Conservation (phyloP, 2,797 vertebrate species). For the Streptopelia turtur region DNA sequence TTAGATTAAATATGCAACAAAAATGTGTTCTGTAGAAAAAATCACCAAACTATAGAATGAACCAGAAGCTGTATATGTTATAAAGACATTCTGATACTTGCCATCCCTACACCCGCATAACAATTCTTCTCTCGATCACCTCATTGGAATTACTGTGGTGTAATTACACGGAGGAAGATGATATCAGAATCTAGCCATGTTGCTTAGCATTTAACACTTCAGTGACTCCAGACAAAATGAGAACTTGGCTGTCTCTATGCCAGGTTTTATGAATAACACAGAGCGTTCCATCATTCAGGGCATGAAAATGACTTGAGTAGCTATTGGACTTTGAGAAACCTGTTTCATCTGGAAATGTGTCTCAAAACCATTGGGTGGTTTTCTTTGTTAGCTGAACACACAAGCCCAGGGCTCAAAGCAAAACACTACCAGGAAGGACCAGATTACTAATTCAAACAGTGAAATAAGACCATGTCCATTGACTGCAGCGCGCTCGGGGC, state of each 20-base stretch:
- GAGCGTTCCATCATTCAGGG: background rate
- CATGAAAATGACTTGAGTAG: background rate
- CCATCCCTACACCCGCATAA: background rate
- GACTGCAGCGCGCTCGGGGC: fast-evolving
- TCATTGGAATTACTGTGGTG: background rate
- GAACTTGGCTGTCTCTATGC: background rate
- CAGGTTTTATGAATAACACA: background rate
- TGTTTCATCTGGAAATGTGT: background rate
- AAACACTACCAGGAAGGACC: background rate
- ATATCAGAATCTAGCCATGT: background rate
- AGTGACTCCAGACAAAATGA: background rate
- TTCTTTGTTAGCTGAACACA: background rate
- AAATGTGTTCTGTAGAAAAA: background rate
- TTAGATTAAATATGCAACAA: background rate
- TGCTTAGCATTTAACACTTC: background rate
- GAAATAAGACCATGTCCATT: background rate
- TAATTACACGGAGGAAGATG: background rate
- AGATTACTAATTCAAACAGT: background rate
- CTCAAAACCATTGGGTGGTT: background rate
- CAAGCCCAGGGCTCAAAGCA: background rate
- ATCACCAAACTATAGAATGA: background rate
- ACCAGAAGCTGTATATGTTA: background rate
- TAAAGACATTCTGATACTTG: background rate
- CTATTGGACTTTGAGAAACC: background rate
- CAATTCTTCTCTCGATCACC: background rate